These are phyloP conservation scores for Tanypteryx hageni DNA, from an alignment of 2,888 invertebrate genomes.

Conservation along the genomic window DNA sequence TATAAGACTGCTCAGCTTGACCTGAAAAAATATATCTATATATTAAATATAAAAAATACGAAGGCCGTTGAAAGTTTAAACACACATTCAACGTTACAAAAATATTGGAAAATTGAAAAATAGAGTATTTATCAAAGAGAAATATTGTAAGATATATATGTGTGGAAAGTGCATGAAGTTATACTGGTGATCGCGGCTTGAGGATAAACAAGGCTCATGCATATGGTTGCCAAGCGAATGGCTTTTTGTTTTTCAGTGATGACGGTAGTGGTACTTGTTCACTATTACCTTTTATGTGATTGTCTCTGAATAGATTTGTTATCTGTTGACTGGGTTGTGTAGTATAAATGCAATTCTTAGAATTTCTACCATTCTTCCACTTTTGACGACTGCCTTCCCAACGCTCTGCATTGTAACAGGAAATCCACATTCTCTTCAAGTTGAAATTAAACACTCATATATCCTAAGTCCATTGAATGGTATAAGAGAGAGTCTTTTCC, in stretches of 20 bases:
- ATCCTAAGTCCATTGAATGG: too few relatives aligned
- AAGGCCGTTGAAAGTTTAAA: slow-evolving; percentile 59
- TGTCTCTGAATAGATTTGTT: slow-evolving; percentile 61
- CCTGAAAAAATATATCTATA: slow-evolving; percentile 61
- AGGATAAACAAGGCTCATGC: slow-evolving; percentile 42
- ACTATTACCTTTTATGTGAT: slow-evolving; percentile 64
- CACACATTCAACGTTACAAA: slow-evolving; percentile 62
- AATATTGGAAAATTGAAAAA: slow-evolving; percentile 61
- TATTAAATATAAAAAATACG: slow-evolving; percentile 59
- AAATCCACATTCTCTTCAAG: background rate
- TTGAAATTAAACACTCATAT: too few relatives aligned
- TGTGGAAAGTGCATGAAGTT: slow-evolving; percentile 52
- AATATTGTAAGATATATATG: slow-evolving; percentile 53
- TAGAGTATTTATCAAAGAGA: slow-evolving; percentile 58
- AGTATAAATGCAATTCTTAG: slow-evolving; percentile 41
- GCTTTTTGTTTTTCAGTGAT: slow-evolving; percentile 58
- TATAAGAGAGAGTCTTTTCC: too few relatives aligned
- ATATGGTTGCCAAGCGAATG: slow-evolving; percentile 46
- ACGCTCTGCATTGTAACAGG: slow-evolving; percentile 31
- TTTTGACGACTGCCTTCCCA: slow-evolving; percentile 4
- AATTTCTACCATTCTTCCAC: slow-evolving; percentile 36
- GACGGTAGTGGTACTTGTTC: slow-evolving; percentile 62
- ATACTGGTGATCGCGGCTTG: background rate
- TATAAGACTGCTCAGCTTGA: slow-evolving; percentile 64
- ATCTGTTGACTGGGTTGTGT: slow-evolving; percentile 63